A percentile compares a stretch with the other conserved stretches of the same genome.
Evolutionary conservation across 2,888 invertebrate species (phyloP).

Genomic region (Brenthis hecate): DNA sequence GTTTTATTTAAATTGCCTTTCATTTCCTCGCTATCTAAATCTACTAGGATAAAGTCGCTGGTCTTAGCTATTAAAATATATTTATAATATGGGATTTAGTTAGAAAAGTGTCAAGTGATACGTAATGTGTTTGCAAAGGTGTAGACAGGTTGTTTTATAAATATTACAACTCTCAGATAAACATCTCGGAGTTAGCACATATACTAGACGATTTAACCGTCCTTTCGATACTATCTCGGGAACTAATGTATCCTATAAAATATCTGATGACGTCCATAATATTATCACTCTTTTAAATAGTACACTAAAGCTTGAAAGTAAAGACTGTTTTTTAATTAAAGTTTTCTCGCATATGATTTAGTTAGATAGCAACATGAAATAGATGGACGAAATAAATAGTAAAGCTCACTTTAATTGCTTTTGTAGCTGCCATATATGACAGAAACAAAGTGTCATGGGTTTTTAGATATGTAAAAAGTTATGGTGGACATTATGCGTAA

Average conservation of each 20-base stretch:
- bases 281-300: background rate
- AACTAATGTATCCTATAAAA: conserved; percentile 40
- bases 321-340: background rate
- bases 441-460: conserved; percentile 15
- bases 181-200: conserved; percentile 23
- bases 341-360: background rate
- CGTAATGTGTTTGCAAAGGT: conserved; percentile 26
- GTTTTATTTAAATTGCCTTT: too few relatives aligned
- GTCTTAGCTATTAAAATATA: too few relatives aligned
- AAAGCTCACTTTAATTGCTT: conserved; percentile 22
- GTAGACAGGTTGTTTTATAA: conserved; percentile 31
- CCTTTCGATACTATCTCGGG: conserved; percentile 41
- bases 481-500: too few relatives aligned
- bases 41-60: too few relatives aligned
- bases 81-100: background rate
- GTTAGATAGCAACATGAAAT: conserved; percentile 9
- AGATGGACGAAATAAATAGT: conserved; percentile 20
- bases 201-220: conserved; percentile 35
- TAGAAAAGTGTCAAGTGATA: conserved; percentile 7
- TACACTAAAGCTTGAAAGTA: conserved; percentile 1
- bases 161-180: conserved; percentile 33
- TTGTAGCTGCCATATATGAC: conserved; percentile 24
- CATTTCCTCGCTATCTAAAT: too few relatives aligned
- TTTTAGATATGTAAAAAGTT: conserved; percentile 1
- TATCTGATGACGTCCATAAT: conserved; percentile 19